Conservation (phyloP, 2,113 vertebrate genomes). For the Ranitomeya imitator region DNA sequence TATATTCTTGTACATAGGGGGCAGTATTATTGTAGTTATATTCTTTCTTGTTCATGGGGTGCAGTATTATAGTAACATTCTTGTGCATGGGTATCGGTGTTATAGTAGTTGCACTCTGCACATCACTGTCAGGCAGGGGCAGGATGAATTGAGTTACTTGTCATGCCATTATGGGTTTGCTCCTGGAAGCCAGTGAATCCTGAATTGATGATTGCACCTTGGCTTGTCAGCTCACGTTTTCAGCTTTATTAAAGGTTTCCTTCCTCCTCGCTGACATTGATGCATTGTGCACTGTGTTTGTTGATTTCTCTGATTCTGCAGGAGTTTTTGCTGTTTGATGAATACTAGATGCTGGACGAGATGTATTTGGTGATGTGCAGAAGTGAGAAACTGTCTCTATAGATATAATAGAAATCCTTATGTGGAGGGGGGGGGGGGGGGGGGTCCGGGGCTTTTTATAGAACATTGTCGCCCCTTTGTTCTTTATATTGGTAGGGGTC, state of each 20-base stretch:
- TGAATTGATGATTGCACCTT: neutral
- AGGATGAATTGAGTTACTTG: neutral
- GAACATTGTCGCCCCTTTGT: neutral
- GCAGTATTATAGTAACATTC: neutral
- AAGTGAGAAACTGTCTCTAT: neutral
- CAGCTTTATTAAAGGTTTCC: neutral
- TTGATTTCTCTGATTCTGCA: neutral
- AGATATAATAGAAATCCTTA: neutral
- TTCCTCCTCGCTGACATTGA: neutral
- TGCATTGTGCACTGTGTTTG: neutral
- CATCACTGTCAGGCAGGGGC: neutral
- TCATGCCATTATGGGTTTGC: neutral
- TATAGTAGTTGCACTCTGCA: neutral
- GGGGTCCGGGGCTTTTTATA: neutral
- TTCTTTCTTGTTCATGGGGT: neutral
- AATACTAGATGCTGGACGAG: neutral
- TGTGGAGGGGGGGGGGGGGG: neutral
- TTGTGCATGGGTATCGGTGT: neutral
- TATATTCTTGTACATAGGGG: neutral
- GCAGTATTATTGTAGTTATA: neutral
- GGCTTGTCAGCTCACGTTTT: neutral
- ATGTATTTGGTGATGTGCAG: neutral
- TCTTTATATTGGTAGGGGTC: neutral
- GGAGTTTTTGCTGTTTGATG: neutral
- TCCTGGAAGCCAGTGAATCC: neutral